Percentiles rank a stretch among this genome's conserved stretches.
Conservation (phyloP, 2,797 vertebrate species). For the Scyliorhinus canicula region DNA sequence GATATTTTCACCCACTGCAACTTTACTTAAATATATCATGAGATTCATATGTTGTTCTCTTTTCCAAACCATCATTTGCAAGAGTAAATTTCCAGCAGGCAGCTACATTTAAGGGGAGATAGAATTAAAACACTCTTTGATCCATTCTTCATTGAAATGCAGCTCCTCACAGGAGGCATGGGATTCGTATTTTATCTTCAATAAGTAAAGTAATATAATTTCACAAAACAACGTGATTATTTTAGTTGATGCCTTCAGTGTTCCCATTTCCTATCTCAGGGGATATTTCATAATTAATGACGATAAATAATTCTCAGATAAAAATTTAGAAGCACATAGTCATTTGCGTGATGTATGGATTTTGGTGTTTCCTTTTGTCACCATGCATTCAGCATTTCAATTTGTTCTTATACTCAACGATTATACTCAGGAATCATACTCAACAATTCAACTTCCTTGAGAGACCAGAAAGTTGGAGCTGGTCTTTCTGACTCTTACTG, state of each 20-base stretch:
- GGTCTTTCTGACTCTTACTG: not conserved
- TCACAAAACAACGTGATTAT: not conserved
- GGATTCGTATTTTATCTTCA: not conserved
- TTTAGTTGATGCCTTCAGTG: not conserved
- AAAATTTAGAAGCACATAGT: not conserved
- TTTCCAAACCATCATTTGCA: not conserved
- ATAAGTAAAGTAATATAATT: not conserved
- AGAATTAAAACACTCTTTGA: not conserved
- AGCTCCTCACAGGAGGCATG: not conserved
- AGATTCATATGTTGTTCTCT: not conserved
- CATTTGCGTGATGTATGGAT: not conserved
- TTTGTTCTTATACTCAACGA: too few species aligned
- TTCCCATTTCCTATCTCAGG: not conserved
- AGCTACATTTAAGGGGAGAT: not conserved
- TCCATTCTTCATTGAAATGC: not conserved
- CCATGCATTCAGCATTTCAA: too few species aligned
- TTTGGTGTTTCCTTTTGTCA: not conserved
- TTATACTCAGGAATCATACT: too few species aligned
- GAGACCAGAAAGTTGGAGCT: not conserved
- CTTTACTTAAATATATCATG: not conserved
- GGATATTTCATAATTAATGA: not conserved
- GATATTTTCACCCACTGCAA: not conserved
- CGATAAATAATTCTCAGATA: not conserved
- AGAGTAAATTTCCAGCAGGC: not conserved
- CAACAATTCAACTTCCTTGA: not conserved